Percentiles rank a stretch among this genome's conserved stretches.
phyloP scores from a whole-genome alignment of 2,797 vertebrate species.

The Molossus molossus region DNA sequence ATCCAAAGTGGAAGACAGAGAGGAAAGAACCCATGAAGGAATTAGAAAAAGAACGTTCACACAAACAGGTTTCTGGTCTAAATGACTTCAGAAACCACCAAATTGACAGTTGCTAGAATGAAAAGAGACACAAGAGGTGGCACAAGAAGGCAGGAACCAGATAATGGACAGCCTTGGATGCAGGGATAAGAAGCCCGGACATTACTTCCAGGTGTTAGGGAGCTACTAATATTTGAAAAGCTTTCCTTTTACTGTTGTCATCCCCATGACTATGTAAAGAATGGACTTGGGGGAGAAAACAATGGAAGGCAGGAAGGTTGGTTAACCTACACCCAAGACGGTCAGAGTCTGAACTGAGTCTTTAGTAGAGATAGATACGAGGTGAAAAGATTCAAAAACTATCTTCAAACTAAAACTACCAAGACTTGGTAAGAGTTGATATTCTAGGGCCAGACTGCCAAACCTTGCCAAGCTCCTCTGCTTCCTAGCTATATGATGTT shows the following conservation, averaged over 20 bases:
- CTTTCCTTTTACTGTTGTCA: not conserved
- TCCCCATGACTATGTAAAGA: not conserved
- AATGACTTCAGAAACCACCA: slow-evolving; percentile 17
- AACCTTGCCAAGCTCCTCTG: not conserved
- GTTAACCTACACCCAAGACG: not conserved
- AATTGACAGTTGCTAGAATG: not conserved
- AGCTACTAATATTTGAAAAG: not conserved
- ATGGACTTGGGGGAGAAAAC: not conserved
- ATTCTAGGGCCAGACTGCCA: not conserved
- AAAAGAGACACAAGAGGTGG: not conserved
- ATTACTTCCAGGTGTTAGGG: not conserved
- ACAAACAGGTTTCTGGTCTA: not conserved
- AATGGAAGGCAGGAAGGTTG: not conserved
- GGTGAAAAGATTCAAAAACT: not conserved
- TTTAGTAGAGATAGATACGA: not conserved
- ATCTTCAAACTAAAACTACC: not conserved
- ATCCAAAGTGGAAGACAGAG: not conserved
- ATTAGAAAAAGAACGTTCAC: not conserved
- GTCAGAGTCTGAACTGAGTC: not conserved
- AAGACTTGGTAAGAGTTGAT: not conserved
- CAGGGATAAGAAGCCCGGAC: not conserved
- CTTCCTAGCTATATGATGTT: not conserved
- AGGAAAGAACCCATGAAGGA: not conserved
- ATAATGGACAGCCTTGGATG: not conserved
- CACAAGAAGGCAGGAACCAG: not conserved